A percentile compares a stretch with the other conserved stretches of the same genome.
These are phyloP conservation scores for Thamnaconus septentrionalis DNA, from an alignment of 2,113 vertebrate genomes.

Conservation along the genomic window DNA sequence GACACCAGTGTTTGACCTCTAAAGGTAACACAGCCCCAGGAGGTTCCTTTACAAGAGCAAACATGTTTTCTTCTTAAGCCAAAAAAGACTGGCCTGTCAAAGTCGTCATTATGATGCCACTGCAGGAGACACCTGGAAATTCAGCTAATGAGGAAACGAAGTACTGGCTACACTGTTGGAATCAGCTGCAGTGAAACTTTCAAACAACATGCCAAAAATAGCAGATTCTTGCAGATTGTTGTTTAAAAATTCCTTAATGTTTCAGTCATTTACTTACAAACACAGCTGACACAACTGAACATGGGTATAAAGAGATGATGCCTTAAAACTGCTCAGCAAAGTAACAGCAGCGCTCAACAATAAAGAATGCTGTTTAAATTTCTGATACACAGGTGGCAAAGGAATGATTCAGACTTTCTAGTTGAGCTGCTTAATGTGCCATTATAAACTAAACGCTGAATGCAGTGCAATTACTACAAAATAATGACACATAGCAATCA, in stretches of 20 bases:
- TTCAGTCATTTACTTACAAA: too few species aligned
- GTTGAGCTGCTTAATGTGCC: background rate
- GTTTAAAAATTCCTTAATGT: too few species aligned
- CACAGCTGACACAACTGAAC: too few species aligned
- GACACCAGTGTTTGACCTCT: conserved; percentile 42
- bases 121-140: conserved; percentile 40
- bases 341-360: background rate
- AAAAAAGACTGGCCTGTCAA: conserved; percentile 35
- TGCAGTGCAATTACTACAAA: background rate
- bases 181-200: conserved; percentile 15
- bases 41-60: conserved; percentile 52
- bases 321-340: too few species aligned
- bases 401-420: too few species aligned
- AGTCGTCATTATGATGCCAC: conserved; percentile 45
- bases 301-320: too few species aligned
- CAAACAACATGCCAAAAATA: background rate
- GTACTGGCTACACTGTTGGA: conserved; percentile 23
- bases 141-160: conserved; percentile 51
- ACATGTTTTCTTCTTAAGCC: conserved; percentile 22
- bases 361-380: background rate
- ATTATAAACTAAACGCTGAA: background rate
- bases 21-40: conserved; percentile 51
- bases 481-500: background rate
- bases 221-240: too few species aligned
- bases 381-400: background rate